These are phyloP conservation scores for Cromileptes altivelis DNA, from an alignment of 2,113 vertebrate genomes.

Conservation along the genomic window DNA sequence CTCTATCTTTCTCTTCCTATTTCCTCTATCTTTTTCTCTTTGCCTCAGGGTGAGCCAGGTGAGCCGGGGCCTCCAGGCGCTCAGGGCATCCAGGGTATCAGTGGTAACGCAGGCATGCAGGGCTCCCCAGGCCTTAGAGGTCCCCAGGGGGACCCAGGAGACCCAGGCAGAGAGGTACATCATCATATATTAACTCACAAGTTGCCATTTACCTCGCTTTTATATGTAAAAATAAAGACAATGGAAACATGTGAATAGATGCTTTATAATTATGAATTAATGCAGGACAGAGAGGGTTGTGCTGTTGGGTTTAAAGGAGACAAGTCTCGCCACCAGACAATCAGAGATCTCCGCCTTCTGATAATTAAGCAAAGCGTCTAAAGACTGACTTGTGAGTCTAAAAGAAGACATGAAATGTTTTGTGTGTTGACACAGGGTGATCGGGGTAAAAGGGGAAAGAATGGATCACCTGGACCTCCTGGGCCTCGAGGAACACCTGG, in stretches of 20 bases:
- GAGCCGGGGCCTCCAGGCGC: constrained; percentile 87
- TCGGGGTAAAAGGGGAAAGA: constrained; percentile 88
- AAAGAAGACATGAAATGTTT: neutral
- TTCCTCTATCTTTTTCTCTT: neutral
- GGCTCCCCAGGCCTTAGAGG: constrained; percentile 87
- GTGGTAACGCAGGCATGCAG: constrained; percentile 85
- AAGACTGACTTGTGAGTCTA: no score
- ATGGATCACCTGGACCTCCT: constrained; percentile 82
- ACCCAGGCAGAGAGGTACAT: constrained; percentile 86
- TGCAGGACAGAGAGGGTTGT: neutral
- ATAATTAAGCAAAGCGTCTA: no score
- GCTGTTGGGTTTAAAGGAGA: neutral
- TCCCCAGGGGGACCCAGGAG: constrained; percentile 81
- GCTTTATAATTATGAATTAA: neutral
- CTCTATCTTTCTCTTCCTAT: neutral
- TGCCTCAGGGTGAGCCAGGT: constrained; percentile 89
- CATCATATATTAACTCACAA: neutral
- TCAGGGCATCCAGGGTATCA: constrained; percentile 92
- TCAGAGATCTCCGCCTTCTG: no score
- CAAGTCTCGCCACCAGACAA: no score
- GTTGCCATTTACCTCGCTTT: neutral
- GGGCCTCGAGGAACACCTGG: constrained; percentile 84
- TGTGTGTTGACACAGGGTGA: constrained; percentile 83
- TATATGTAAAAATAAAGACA: neutral
- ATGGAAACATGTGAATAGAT: neutral